Base-by-base conservation (phyloP, 2,113 vertebrate genomes). In the Lepus europaeus region DNA sequence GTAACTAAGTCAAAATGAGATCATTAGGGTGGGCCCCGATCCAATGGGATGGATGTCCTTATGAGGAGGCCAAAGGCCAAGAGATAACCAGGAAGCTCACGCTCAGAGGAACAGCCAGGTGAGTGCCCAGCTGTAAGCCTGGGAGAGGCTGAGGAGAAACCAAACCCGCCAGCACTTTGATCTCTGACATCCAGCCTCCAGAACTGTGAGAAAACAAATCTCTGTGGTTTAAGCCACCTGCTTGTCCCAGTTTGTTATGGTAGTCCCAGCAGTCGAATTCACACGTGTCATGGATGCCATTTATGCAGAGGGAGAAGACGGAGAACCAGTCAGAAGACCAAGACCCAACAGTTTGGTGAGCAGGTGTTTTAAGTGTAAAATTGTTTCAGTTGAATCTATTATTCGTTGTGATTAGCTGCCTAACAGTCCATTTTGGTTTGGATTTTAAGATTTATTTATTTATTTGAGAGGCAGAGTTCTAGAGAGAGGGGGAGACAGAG, bases 211-310 rank as follows among this genome's bases (percentile, higher is more conserved):
- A 64, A 19, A 27, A 8, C 20, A 6, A 2, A 16, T 85, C 45
- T 63, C 22, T 76, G 25, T 22, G 31, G 3, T 10, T 36, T 14
- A 2, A 22, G 9, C 29, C 1, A 3, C 20, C 19, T 5, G 0
- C 49, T 2, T 0, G 9, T 16, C 53, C 0, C 5, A 2, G 73
- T 69, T 86, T 70, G 69, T 14, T 74, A 13, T 0, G 29, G 27
- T 8, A 29, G 59, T 13, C 45, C 33, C 22, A n/a, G 20, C 8
- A 36, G 45, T 90, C 29, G 10, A 29, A 72, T 5, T 25, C 11
- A 31, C 20, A 66, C 6, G 19, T 29, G 33, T 45, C 12, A 7
- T 7, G 33, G 53, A 56, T 53, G 33, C 6, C 17, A 16, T 56
- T 72, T 33, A n/a, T 22, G 11, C 0, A 8, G 86, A 79, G 19